Conservation (phyloP, 2,797 vertebrate genomes). For the Chiloscyllium punctatum region DNA sequence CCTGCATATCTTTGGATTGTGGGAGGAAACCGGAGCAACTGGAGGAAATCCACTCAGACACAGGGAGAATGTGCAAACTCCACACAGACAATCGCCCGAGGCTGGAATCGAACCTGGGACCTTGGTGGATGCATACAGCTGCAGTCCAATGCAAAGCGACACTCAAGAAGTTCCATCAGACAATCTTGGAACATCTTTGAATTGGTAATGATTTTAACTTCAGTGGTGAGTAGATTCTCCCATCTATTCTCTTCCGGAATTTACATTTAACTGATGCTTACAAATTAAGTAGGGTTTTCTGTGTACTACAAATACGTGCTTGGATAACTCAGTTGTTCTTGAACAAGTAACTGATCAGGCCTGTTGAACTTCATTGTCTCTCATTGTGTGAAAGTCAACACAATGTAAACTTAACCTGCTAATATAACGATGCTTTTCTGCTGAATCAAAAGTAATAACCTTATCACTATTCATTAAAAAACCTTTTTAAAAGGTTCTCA, state of each 20-base stretch:
- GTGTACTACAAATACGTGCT: background rate
- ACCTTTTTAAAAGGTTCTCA: background rate
- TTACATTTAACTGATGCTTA: background rate
- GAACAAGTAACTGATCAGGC: background rate
- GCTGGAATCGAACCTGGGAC: too few relatives aligned
- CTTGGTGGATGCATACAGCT: background rate
- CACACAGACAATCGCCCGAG: too few relatives aligned
- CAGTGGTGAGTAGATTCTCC: background rate
- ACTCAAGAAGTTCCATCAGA: background rate
- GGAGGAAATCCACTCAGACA: too few relatives aligned
- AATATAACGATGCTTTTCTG: background rate
- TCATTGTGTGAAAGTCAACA: background rate
- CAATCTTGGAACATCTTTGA: background rate
- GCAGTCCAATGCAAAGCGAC: background rate
- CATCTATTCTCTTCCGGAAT: background rate
- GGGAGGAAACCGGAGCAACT: too few relatives aligned
- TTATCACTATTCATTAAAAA: background rate
- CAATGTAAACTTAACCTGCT: background rate
- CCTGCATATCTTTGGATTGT: too few relatives aligned
- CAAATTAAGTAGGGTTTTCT: background rate
- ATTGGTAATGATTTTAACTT: background rate
- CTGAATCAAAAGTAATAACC: slow-evolving; percentile 7
- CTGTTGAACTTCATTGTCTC: background rate
- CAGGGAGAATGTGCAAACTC: too few relatives aligned
- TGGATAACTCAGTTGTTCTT: background rate